Conservation (phyloP, 2,797 vertebrate genomes). For the Sphenopsis melanotis region DNA sequence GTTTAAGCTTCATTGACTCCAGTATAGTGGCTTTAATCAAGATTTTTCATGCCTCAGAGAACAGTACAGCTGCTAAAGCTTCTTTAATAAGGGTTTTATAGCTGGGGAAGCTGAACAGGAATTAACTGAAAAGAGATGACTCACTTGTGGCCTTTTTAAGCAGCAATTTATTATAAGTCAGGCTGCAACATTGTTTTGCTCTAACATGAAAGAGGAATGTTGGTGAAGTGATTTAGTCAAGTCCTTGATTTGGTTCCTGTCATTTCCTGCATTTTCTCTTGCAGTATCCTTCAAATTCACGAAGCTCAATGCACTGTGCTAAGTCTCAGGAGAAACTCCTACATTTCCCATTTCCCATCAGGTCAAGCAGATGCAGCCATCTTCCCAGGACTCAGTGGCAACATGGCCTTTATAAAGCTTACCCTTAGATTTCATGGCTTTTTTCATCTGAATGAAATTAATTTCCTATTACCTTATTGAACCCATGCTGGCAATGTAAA, state of each 20-base stretch:
- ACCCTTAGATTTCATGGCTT: background rate
- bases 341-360: background rate
- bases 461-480: background rate
- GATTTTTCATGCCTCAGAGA: conserved; percentile 53
- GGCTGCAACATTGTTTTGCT: background rate
- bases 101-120: background rate
- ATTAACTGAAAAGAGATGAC: conserved; percentile 16
- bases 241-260: background rate
- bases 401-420: background rate
- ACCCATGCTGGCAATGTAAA: background rate
- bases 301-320: background rate
- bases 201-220: background rate
- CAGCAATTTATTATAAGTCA: background rate
- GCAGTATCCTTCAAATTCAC: background rate
- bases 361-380: background rate
- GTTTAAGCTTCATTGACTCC: conserved; percentile 49
- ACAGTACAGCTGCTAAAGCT: conserved; percentile 52
- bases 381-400: background rate
- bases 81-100: conserved; percentile 46
- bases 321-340: background rate
- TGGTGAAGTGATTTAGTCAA: background rate
- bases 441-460: background rate
- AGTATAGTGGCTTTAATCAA: conserved; percentile 27
- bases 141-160: conserved; percentile 24
- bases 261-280: background rate